These are phyloP conservation scores for Hippocampus barbouri DNA, from an alignment of 2,113 vertebrate genomes.

Conservation along the genomic window DNA sequence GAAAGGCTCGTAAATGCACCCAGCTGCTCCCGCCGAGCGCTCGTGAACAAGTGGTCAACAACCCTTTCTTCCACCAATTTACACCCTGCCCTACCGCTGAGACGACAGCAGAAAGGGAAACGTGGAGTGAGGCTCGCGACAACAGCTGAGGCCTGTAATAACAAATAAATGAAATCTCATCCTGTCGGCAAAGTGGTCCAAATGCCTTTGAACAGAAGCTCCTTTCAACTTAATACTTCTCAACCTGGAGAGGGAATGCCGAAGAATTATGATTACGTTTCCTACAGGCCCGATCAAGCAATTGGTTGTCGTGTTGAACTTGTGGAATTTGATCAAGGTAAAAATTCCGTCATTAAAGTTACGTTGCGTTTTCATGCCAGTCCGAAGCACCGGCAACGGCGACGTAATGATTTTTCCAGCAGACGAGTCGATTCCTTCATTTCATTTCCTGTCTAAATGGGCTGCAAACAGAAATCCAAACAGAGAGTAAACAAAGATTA, in stretches of 20 bases:
- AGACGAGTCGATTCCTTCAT: not conserved
- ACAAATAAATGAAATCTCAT: conserved; percentile 41
- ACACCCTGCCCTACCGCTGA: not conserved
- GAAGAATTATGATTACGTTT: not conserved
- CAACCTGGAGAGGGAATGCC: not conserved
- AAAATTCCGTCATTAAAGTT: not conserved
- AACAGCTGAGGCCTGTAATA: conserved; percentile 59
- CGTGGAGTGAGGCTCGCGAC: conserved; percentile 31
- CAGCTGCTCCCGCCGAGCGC: conserved; percentile 64
- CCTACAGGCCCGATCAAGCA: not conserved
- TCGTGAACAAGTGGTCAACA: conserved; percentile 34
- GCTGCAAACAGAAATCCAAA: not conserved
- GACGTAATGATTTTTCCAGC: not conserved
- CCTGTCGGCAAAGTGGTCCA: conserved; percentile 20
- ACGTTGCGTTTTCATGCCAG: not conserved
- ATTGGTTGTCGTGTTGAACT: not conserved
- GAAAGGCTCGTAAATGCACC: conserved; percentile 46
- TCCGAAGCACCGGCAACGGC: not conserved
- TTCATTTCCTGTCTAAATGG: not conserved
- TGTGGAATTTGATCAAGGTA: not conserved
- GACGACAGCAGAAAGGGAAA: not conserved
- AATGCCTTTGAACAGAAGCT: conserved; percentile 28
- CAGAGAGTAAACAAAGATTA: not conserved
- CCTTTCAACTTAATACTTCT: conserved; percentile 23
- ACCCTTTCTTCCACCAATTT: not conserved